Evolutionary conservation across 2,888 invertebrate species (phyloP).

Genomic region (Acanthosepion esculentum): DNA sequence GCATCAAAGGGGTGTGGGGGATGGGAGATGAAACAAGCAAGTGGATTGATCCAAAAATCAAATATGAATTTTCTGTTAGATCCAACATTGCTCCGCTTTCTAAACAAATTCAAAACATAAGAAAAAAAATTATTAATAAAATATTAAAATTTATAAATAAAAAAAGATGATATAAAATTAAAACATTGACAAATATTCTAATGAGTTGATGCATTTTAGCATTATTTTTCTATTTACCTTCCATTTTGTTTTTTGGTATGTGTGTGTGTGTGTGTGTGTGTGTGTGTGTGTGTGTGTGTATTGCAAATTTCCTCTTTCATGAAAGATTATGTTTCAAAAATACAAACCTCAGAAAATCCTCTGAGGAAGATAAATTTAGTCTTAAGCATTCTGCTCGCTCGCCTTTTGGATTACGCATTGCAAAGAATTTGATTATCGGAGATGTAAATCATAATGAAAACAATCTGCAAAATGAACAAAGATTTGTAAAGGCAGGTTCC

Average conservation of each 20-base stretch:
- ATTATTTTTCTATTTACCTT: background rate
- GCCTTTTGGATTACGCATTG: background rate
- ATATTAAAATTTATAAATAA: no score
- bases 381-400: background rate
- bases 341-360: background rate
- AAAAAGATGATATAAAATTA: background rate
- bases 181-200: background rate
- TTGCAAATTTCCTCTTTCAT: background rate
- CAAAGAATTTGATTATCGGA: background rate
- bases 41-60: background rate
- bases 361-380: conserved; percentile 33
- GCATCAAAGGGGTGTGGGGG: background rate
- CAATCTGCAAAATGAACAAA: background rate
- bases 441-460: background rate
- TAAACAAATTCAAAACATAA: background rate
- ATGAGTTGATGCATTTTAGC: background rate
- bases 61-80: background rate
- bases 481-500: background rate
- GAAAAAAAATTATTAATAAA: background rate
- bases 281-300: background rate
- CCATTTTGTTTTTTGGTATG: background rate
- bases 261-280: background rate
- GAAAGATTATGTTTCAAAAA: background rate
- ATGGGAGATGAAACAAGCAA: background rate
- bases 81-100: background rate